Conservation (phyloP, 2,113 vertebrate species). For the Capreolus pygargus region DNA sequence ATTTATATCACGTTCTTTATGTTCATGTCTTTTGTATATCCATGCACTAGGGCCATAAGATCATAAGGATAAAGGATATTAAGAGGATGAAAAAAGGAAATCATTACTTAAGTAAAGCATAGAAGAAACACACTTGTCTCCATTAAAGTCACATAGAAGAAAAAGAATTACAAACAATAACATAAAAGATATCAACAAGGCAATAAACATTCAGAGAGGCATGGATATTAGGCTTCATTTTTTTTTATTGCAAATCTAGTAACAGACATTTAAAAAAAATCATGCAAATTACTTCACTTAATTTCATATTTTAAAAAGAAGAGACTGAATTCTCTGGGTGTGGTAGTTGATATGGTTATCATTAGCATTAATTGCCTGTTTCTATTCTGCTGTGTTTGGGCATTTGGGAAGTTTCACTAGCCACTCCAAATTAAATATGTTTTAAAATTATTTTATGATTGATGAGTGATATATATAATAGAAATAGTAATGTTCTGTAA, state of each 20-base stretch:
- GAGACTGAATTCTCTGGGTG: not conserved
- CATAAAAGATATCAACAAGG: not conserved
- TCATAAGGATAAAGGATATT: not conserved
- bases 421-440: not conserved
- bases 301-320: not conserved
- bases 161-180: constrained; percentile 6
- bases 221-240: not conserved
- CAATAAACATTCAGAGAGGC: not conserved
- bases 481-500: not conserved
- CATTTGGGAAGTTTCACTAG: not conserved
- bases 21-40: not conserved
- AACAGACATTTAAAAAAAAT: not conserved
- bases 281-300: not conserved
- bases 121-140: not conserved
- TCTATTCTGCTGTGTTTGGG: not conserved
- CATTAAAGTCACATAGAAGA: not conserved
- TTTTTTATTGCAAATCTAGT: not conserved
- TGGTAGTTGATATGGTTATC: not conserved
- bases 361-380: not conserved
- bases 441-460: not conserved
- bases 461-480: not conserved
- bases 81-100: not conserved
- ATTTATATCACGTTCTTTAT: not conserved
- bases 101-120: not conserved
- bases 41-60: not conserved